Evolutionary conservation across 2,888 invertebrate genomes (phyloP), one percentile per base, ranked within the genome.

Genomic region (Fabriciana adippe): DNA sequence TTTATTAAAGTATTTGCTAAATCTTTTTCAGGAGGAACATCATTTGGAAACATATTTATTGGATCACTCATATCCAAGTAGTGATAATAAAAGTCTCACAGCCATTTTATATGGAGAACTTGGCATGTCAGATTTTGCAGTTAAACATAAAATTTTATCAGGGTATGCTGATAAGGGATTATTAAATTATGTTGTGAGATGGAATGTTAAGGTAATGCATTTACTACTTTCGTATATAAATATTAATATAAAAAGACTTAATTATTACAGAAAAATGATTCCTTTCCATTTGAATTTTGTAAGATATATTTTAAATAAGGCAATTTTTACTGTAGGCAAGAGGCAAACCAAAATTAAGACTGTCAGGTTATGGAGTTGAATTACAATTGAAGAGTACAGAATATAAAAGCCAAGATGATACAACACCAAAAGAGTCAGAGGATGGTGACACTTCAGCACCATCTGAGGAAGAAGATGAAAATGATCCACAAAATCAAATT

Each of bases 361-460:
- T 99, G 21, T 98, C 99, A 5, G 99, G 99, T 0, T 99, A 99
- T 90, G 99, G 99, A 18, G 99, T 99, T 0, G 99, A 99, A 86
- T 90, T 99, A 62, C 99, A 99, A 86, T 96, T 99, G 81, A 99
- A 99, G 90, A 99, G 98, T 69, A 99, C 99, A 0, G 99, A 99
- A 86, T 99, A 99, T 83, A 99, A 99, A 92, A 99, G 99, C 66
- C 98, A 99, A 81, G 99, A 99, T 92, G 99, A 99, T 91, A 94
- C 96, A 0, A 94, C 92, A 2, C 94, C 93, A 6, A 95, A 96
- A 83, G 95, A 95, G 67, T 84, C 93, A 53, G 92, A 93, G 26
- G 90, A 86, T 45, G 93, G 92, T n/a, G 92, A 91, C 5, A 55
- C 84, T 8, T 74, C 79, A 45, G 72, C 83, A 16, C 83, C 88